Conservation (phyloP, 2,797 vertebrate genomes). For the Micropoecilia bifurca region DNA sequence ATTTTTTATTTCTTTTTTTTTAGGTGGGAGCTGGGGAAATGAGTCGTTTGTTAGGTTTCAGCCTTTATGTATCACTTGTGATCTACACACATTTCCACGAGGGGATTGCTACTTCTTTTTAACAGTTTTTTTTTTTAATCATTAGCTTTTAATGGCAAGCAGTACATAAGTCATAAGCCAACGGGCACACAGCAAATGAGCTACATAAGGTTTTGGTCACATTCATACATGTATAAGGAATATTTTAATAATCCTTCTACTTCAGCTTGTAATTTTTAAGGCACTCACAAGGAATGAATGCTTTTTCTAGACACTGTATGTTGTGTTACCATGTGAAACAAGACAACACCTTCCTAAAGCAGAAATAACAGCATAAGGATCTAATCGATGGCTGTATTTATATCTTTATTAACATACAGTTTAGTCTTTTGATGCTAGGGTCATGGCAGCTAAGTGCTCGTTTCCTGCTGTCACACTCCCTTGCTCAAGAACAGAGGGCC, state of each 20-base stretch:
- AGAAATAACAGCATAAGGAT: background rate
- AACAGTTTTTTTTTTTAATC: background rate
- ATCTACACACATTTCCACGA: conserved; percentile 1
- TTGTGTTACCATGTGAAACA: background rate
- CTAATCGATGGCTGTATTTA: background rate
- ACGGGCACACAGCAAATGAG: background rate
- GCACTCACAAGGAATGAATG: background rate
- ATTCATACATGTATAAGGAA: background rate
- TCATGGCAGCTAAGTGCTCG: conserved; percentile 36
- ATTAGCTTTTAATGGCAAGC: background rate
- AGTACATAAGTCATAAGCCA: background rate
- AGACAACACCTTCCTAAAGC: background rate
- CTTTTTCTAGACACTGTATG: background rate
- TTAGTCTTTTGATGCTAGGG: conserved; percentile 19
- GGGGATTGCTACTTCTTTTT: background rate
- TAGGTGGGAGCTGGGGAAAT: conserved; percentile 35
- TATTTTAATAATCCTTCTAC: background rate
- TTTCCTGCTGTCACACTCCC: conserved; percentile 34
- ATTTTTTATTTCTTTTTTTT: conserved; percentile 1
- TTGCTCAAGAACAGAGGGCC: conserved; percentile 50
- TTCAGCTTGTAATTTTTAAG: background rate
- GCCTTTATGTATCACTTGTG: conserved; percentile 21
- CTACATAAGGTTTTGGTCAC: background rate
- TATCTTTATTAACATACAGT: conserved; percentile 13
- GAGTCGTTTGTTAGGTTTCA: conserved; percentile 36